Evolutionary conservation across 2,113 vertebrate species (phyloP).

Genomic region (Clarias batrachus): DNA sequence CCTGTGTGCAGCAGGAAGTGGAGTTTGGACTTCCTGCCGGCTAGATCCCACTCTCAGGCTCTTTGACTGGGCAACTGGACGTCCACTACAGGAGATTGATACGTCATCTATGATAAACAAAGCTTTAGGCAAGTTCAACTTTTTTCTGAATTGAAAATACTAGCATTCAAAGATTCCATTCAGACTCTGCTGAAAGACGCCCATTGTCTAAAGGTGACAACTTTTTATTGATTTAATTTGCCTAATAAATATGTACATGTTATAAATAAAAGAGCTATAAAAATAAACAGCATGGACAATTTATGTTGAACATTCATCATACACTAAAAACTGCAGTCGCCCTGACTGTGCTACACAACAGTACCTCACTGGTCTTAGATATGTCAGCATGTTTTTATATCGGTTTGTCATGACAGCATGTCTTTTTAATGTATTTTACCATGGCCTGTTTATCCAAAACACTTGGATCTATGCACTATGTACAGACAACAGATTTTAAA

Average conservation of each 20-base stretch:
- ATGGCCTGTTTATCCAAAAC: background rate
- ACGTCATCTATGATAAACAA: slow-evolving; percentile 68
- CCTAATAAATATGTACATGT: background rate
- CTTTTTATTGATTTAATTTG: background rate
- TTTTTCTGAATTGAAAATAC: background rate
- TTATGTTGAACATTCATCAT: no score
- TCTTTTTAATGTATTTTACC: background rate
- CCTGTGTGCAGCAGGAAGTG: slow-evolving; percentile 72
- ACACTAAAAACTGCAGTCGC: background rate
- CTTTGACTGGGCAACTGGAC: slow-evolving; percentile 75
- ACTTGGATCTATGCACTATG: background rate
- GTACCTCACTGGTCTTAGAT: background rate
- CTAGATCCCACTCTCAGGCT: slow-evolving; percentile 72
- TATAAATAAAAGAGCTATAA: background rate
- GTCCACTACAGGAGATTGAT: slow-evolving; percentile 75
- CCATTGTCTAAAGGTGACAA: background rate
- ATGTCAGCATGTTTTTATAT: background rate
- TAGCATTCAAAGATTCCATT: background rate
- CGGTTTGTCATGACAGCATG: background rate
- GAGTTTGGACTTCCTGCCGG: slow-evolving; percentile 75
- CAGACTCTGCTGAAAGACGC: background rate
- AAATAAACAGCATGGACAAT: background rate
- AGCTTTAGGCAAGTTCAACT: slow-evolving; percentile 63
- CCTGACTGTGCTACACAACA: background rate
- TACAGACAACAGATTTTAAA: background rate